Conservation (phyloP, 1,140 invertebrate genomes). For the Drosophila aff. region DNA sequence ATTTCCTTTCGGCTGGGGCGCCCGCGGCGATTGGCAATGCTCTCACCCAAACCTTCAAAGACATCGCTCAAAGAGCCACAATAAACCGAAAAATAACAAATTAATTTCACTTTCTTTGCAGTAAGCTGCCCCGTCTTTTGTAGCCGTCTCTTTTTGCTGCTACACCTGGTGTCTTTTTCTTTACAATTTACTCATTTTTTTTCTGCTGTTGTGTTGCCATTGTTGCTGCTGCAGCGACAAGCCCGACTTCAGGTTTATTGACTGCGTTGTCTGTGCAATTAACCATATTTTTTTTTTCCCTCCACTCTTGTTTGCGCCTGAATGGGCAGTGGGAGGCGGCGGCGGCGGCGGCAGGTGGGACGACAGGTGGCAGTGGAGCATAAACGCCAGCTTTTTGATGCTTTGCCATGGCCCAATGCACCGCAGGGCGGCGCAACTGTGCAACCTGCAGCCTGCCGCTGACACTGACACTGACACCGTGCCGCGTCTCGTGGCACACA, state of each 20-base stretch:
- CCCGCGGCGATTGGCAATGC: conserved; percentile 27
- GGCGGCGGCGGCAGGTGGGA: conserved; percentile 17
- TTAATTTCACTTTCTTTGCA: conserved; percentile 79
- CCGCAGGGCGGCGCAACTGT: conserved; percentile 37
- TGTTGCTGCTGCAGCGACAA: conserved; percentile 51
- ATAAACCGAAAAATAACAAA: conserved; percentile 54
- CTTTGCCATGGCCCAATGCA: conserved; percentile 46
- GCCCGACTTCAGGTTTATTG: conserved; percentile 70
- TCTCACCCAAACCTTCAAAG: conserved; percentile 30
- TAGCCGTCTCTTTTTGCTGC: conserved; percentile 13
- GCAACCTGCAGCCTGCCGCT: conserved; percentile 10
- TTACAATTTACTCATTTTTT: conserved; percentile 9
- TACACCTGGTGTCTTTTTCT: conserved; percentile 10
- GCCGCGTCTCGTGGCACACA: conserved; percentile 59
- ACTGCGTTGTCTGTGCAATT: conserved; percentile 71
- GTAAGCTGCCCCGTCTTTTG: conserved; percentile 30
- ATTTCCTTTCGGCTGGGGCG: conserved; percentile 2
- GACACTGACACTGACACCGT: conserved; percentile 29
- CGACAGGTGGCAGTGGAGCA: conserved; percentile 35
- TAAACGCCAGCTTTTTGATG: conserved; percentile 39
- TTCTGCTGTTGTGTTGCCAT: conserved; percentile 28
- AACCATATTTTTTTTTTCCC: conserved; percentile 33
- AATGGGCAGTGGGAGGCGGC: conserved; percentile 42
- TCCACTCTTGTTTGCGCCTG: conserved; percentile 46
- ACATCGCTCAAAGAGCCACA: conserved; percentile 30